Conservation (phyloP, 2,888 invertebrate species). For the Leptinotarsa tumamoca region DNA sequence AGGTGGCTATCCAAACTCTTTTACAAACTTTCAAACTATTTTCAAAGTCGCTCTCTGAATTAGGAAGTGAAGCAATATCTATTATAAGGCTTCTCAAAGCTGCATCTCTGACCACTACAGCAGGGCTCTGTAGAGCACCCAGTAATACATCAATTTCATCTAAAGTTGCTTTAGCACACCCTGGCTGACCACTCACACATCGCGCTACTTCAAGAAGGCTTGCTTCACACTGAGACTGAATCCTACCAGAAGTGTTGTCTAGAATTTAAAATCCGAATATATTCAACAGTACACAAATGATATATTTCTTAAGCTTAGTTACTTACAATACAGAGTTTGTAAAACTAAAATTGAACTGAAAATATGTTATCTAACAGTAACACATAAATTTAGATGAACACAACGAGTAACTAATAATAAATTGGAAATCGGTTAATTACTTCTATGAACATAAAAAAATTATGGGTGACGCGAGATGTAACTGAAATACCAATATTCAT, state of each 20-base stretch:
- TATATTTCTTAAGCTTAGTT: no score
- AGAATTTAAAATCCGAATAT: not conserved
- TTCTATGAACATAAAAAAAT: no score
- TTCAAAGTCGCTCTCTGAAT: slow-evolving; percentile 71
- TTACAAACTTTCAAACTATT: slow-evolving; percentile 75
- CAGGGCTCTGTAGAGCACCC: slow-evolving; percentile 80
- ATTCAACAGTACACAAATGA: not conserved
- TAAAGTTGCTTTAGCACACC: slow-evolving; percentile 73
- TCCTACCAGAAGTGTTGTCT: slow-evolving; percentile 75
- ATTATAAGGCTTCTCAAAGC: slow-evolving; percentile 80
- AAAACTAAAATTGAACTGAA: no score
- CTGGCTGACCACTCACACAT: slow-evolving; percentile 77
- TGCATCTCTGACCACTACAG: slow-evolving; percentile 82
- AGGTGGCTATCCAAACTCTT: slow-evolving; percentile 86
- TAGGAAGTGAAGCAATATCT: slow-evolving; percentile 74
- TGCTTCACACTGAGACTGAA: slow-evolving; percentile 82
- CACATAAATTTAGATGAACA: no score
- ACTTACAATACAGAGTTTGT: no score
- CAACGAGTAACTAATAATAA: no score
- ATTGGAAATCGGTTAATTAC: no score
- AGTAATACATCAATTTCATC: slow-evolving; percentile 84
- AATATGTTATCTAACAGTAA: no score
- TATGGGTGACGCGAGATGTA: no score
- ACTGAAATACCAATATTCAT: no score
- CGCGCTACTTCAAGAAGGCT: slow-evolving; percentile 85